phyloP scores from a whole-genome alignment of 2,113 vertebrate species.

The Nycticebus coucang region DNA sequence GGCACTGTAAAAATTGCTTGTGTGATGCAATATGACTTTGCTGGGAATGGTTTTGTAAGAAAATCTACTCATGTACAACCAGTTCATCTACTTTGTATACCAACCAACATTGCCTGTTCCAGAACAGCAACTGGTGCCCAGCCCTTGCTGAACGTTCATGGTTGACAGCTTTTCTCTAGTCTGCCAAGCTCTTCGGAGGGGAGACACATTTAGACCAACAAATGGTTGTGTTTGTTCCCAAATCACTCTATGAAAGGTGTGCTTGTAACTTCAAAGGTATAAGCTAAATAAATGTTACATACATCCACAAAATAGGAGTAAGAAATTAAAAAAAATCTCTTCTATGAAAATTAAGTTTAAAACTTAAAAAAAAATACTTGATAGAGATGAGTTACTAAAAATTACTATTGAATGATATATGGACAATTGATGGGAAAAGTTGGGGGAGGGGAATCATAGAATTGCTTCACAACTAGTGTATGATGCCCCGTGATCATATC shows the following conservation, averaged over 20 bases:
- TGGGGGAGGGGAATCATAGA: neutral
- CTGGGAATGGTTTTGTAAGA: neutral
- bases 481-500: too few relatives aligned
- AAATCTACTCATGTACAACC: neutral
- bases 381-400: neutral
- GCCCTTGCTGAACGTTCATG: neutral
- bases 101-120: neutral
- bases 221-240: neutral
- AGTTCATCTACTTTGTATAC: neutral
- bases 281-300: neutral
- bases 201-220: neutral
- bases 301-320: neutral
- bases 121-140: neutral
- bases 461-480: neutral
- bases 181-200: neutral
- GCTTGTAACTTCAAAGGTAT: neutral
- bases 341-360: constrained; percentile 4
- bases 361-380: neutral
- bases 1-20: neutral
- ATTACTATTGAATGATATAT: neutral
- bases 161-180: neutral
- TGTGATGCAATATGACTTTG: neutral
- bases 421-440: neutral
- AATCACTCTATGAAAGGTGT: neutral
- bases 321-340: neutral